phyloP scores from a whole-genome alignment of 1,140 invertebrate genomes.

The Thaumatotibia leucotreta region DNA sequence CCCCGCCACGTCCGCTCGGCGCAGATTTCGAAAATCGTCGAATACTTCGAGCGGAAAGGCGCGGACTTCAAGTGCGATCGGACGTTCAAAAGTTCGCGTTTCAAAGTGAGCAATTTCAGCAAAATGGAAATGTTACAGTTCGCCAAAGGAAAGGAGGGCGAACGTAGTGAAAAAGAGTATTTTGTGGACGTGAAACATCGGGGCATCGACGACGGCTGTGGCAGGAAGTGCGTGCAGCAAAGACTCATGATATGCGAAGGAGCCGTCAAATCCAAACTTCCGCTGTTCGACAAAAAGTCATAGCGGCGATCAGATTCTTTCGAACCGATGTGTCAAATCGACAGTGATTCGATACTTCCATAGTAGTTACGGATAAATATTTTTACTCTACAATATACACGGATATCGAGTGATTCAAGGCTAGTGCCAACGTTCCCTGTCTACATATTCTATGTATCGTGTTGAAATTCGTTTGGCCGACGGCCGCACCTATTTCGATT shows the following conservation, averaged over 20 bases:
- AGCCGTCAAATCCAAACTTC: slow-evolving; percentile 88
- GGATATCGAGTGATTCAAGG: slow-evolving; percentile 24
- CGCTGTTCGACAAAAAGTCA: slow-evolving; percentile 88
- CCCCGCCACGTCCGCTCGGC: slow-evolving; percentile 77
- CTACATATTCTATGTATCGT: background rate
- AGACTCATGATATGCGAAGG: slow-evolving; percentile 87
- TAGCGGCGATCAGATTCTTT: slow-evolving; percentile 37
- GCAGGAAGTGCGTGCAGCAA: slow-evolving; percentile 64
- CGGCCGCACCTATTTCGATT: background rate
- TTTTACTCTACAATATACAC: background rate
- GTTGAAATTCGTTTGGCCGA: background rate
- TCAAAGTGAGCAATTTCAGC: slow-evolving; percentile 24
- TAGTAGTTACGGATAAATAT: slow-evolving; percentile 4
- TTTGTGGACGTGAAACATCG: slow-evolving; percentile 51
- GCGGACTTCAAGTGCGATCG: slow-evolving; percentile 66
- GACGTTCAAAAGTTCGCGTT: slow-evolving; percentile 19
- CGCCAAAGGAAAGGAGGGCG: slow-evolving; percentile 14
- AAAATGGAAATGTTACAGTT: slow-evolving; percentile 31
- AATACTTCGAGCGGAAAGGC: slow-evolving; percentile 89
- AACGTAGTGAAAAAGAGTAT: slow-evolving; percentile 30
- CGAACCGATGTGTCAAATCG: background rate
- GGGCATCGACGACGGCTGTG: slow-evolving; percentile 31
- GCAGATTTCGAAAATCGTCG: slow-evolving; percentile 90
- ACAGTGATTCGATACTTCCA: background rate
- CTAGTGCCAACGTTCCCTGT: slow-evolving; percentile 28